Base-by-base conservation (phyloP, 2,113 vertebrate species). In the Aegypius monachus region DNA sequence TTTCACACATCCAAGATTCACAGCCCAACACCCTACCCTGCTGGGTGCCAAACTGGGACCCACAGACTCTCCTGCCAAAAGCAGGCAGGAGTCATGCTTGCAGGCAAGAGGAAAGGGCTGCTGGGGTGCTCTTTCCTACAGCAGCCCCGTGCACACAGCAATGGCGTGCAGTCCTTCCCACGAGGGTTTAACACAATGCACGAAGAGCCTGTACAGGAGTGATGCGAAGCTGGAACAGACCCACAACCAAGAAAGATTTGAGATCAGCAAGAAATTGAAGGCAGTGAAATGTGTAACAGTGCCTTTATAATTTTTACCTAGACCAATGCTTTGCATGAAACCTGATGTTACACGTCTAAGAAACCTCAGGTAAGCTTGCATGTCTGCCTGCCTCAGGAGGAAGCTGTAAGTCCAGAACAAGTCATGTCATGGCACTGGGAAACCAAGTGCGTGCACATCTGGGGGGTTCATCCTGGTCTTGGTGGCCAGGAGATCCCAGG, bases 121-220 rank as follows among this genome's bases (percentile, higher is more conserved):
- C 42, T 34, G 29, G 27, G 38, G 11, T 34, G 50, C 43, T 66
- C 52, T 3, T 59, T 43, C 58, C 50, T 25, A 45, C 25, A 47
- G 56, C 63, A 71, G 63, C 56, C 50, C 31, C 74, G 7, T 0
- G 11, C 29, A n/a, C 61, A 34, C 47, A 50, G 55, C 42, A 26
- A 40, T 52, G 29, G 38, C 14, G 13, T 7, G 9, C 63, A 59
- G 56, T 32, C 48, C 52, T 36, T 40, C 47, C 61, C 48, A 17
- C 0, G 0, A 29, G 13, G 7, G 19, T 21, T 50, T 38, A 48
- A 68, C 48, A n/a, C 62, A 63, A 20, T 1, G 8, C 36, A 26
- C 13, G 22, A 32, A 52, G 42, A 29, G 38, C 22, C 62, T 47
- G 29, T 7, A 40, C 27, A 68, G 53, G 32, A 89, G 67, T 2